Evolutionary conservation across 2,797 vertebrate genomes (phyloP), one percentile per base, ranked within the genome.

Genomic region (Sparus aurata): DNA sequence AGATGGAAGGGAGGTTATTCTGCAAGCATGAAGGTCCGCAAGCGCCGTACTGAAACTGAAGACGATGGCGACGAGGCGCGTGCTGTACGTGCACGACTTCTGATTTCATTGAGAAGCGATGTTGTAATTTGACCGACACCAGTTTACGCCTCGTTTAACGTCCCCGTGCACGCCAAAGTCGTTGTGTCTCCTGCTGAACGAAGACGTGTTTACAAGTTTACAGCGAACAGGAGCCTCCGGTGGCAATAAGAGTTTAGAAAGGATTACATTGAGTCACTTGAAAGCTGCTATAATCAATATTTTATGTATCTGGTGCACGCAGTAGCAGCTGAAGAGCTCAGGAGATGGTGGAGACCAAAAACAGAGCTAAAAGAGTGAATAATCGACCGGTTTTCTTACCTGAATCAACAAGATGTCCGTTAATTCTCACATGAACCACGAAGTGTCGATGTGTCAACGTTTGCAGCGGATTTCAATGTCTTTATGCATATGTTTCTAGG

Each of bases 1-100:
- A 67, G 64, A 45, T 16, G 23, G 57, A n/a, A 52, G 69, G 27
- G 27, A 27, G 34, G 60, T 52, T 57, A 30, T 23, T 52, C 68
- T 73, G 65, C 52, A 27, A 55, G 67, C 11, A 22, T 3, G 69
- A 70, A 67, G 38, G 17, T 16, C 0, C 30, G 13, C 3, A 5
- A 53, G 18, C 13, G 13, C 25, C 30, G 15, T 12, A 2, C 53
- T 68, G 62, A 27, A 60, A 69, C 23, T 41, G 17, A 12, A 57
- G 16, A 58, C 3, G 45, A 43, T 30, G 55, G 27, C 67, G 50
- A 27, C 0, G 0, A 17, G 18, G 41, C 22, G 2, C 9, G 3
- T 15, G 1, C 18, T 46, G 12, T 5, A 3, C 50, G 43, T 1
- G n/a, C 1, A 46, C 10, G 54, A 71, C 27, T 70, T 15, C 38